Percentiles rank a stretch among this genome's conserved stretches.
phyloP scores from a whole-genome alignment of 2,113 vertebrate species.

The Anoura caudifer region DNA sequence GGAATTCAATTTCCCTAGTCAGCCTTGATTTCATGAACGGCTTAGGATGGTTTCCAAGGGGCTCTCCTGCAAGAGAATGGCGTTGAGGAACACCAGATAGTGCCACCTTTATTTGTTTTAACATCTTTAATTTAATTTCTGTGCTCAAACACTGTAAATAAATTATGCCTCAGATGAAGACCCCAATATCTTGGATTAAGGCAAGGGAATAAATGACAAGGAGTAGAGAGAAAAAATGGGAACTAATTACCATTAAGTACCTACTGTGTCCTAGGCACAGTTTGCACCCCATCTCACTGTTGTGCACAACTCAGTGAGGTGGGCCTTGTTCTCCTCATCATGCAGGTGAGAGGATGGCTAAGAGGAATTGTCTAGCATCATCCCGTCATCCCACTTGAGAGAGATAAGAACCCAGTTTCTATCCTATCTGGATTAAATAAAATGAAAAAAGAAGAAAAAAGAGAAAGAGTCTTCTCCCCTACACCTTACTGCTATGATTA shows the following conservation, averaged over 20 bases:
- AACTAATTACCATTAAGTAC: not conserved
- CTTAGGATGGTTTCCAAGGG: constrained; percentile 17
- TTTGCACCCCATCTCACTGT: not conserved
- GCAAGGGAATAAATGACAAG: not conserved
- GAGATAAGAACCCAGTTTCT: not conserved
- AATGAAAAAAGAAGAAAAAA: too few relatives aligned
- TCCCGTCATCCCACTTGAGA: not conserved
- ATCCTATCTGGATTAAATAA: not conserved
- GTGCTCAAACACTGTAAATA: not conserved
- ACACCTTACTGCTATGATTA: not conserved
- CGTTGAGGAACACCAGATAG: not conserved
- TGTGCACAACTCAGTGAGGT: too few relatives aligned
- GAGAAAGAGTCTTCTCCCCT: not conserved
- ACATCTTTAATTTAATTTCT: not conserved
- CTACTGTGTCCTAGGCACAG: too few relatives aligned
- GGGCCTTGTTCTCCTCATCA: not conserved
- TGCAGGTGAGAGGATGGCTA: not conserved
- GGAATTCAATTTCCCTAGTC: not conserved
- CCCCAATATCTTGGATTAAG: not conserved
- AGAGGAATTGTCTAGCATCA: not conserved
- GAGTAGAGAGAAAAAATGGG: not conserved
- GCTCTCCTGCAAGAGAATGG: not conserved
- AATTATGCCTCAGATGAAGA: not conserved
- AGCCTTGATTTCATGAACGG: constrained; percentile 9
- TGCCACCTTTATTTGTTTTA: not conserved